phyloP scores from a whole-genome alignment of 2,113 vertebrate genomes.

The Gasterosteus aculeatus region DNA sequence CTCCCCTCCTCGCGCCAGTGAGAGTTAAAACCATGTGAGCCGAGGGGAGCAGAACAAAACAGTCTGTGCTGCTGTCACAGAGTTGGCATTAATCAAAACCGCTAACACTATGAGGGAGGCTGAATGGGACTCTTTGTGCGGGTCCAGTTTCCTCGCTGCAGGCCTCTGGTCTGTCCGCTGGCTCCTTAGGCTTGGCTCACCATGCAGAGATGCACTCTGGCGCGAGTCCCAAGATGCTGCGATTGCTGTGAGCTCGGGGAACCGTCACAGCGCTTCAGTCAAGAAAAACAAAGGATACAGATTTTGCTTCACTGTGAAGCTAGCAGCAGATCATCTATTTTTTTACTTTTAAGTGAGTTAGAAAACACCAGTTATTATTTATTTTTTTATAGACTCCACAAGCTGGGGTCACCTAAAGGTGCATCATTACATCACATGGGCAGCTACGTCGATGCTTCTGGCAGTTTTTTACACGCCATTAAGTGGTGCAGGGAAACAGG shows the following conservation, averaged over 20 bases:
- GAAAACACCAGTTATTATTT: too few relatives aligned
- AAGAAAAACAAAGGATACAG: neutral
- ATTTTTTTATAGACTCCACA: neutral
- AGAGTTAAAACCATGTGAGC: conserved; percentile 59
- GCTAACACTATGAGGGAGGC: conserved; percentile 43
- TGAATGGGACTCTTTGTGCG: conserved; percentile 76
- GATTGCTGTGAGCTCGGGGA: conserved; percentile 2
- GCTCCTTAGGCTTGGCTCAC: conserved; percentile 9
- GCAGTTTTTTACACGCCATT: conserved; percentile 34
- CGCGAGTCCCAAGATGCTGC: conserved; percentile 1
- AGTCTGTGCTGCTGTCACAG: conserved; percentile 44
- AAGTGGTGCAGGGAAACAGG: conserved; percentile 38
- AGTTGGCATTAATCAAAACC: conserved; percentile 39
- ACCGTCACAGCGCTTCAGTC: neutral
- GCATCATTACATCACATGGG: conserved; percentile 35
- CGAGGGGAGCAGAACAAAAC: conserved; percentile 51
- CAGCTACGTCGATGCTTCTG: neutral
- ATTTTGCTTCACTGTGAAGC: neutral
- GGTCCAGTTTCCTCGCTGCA: conserved; percentile 31
- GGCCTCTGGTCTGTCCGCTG: conserved; percentile 20
- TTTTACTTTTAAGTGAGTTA: neutral
- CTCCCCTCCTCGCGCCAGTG: conserved; percentile 35
- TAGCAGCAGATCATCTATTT: neutral
- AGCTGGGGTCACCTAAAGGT: conserved; percentile 34
- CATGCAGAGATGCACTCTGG: conserved; percentile 3